Percentiles rank a stretch among this genome's conserved stretches.
These are phyloP conservation scores for Mormoops blainvillei DNA, from an alignment of 2,113 vertebrate species.

Conservation along the genomic window DNA sequence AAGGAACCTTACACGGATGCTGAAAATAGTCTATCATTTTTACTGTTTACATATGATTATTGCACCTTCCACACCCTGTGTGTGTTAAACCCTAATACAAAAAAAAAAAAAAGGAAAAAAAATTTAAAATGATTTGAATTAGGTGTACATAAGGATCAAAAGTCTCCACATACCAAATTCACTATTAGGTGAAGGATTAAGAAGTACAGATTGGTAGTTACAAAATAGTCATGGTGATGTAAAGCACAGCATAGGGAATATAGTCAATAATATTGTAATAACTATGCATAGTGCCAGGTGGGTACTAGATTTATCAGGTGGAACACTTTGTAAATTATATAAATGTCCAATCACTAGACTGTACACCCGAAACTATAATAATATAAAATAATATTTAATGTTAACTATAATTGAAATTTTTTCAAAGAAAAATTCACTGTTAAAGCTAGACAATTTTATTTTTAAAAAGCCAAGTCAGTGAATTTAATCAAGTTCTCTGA, in stretches of 20 bases:
- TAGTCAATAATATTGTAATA: background rate
- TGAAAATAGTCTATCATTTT: background rate
- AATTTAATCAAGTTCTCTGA: background rate
- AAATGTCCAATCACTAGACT: background rate
- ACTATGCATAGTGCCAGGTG: background rate
- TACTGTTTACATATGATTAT: background rate
- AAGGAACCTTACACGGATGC: background rate
- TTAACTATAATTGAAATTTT: background rate
- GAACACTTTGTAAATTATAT: background rate
- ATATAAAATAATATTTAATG: background rate
- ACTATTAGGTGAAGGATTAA: background rate
- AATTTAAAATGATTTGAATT: background rate
- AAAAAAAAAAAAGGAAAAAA: background rate
- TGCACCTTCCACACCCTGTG: background rate
- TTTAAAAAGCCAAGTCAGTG: background rate
- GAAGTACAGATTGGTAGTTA: background rate
- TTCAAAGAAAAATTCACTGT: background rate
- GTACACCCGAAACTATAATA: background rate
- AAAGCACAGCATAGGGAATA: background rate
- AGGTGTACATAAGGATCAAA: background rate
- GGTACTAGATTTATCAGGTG: background rate
- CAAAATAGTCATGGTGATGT: background rate
- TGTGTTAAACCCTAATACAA: background rate
- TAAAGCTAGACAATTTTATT: background rate
- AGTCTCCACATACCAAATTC: background rate